These are phyloP conservation scores for Drosophila parthenogenetica DNA, from an alignment of 2,888 invertebrate genomes.

Conservation along the genomic window DNA sequence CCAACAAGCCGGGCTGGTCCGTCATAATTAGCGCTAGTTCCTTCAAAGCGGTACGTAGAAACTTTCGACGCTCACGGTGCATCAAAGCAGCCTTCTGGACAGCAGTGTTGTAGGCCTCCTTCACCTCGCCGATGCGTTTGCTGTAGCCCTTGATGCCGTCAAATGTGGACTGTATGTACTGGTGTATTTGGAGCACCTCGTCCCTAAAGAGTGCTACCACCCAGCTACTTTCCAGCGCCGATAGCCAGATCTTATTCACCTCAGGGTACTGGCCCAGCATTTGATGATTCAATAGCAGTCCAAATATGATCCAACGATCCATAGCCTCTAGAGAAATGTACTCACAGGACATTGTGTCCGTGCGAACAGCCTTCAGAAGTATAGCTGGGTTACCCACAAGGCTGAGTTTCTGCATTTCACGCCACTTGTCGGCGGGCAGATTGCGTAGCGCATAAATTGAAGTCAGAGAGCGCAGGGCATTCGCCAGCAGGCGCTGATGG, in stretches of 20 bases:
- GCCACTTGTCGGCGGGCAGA: slow-evolving; percentile 96
- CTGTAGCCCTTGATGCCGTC: slow-evolving; percentile 97
- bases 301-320: slow-evolving; percentile 99
- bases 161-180: slow-evolving; percentile 96
- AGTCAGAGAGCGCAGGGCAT: slow-evolving; percentile 94
- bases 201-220: slow-evolving; percentile 97
- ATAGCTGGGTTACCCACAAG: slow-evolving; percentile 97
- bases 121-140: slow-evolving; percentile 97
- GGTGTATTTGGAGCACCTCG: slow-evolving; percentile 98
- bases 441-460: slow-evolving; percentile 95
- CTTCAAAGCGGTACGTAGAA: slow-evolving; percentile 96
- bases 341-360: slow-evolving; percentile 99
- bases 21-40: slow-evolving; percentile 97
- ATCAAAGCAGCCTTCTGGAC: slow-evolving; percentile 95
- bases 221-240: slow-evolving; percentile 96
- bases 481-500: slow-evolving; percentile 93
- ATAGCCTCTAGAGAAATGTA: slow-evolving; percentile 97
- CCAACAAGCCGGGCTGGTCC: slow-evolving; percentile 97
- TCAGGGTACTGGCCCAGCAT: slow-evolving; percentile 92
- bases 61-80: slow-evolving; percentile 98
- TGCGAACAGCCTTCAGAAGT: slow-evolving; percentile 96
- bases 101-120: slow-evolving; percentile 96
- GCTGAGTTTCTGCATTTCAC: slow-evolving; percentile 96
- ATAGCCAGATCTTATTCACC: slow-evolving; percentile 95
- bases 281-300: slow-evolving; percentile 95